Base-by-base conservation (phyloP, 2,797 vertebrate species). In the Spatula clypeata region DNA sequence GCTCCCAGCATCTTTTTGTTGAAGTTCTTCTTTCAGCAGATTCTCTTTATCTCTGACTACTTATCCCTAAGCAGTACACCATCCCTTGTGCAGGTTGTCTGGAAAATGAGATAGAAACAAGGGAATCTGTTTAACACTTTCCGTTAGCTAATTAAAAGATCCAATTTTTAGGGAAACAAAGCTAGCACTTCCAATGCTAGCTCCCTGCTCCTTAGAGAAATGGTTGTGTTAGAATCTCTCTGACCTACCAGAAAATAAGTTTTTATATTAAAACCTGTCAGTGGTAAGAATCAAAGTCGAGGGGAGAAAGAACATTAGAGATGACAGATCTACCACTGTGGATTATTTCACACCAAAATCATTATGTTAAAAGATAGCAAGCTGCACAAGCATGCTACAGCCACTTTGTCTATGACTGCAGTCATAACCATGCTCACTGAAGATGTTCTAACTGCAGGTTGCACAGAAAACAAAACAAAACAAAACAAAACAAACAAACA, bases 161-260 rank as follows among this genome's bases (percentile, higher is more conserved):
- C 9, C 0, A 5, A 0, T 1, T 31, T 73, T 60, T 6, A 0
- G 5, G 8, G 32, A 32, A 87, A 57, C 18, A 82, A 75, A 79
- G 2, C 3, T 44, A 49, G 7, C 4, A 23, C 32, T 72, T 88
- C 15, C 18, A 55, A 1, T n/a, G n/a, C n/a, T 4, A 71, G 62
- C 5, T 32, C 4, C 83, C 38, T 55, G 4, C 49, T 91, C 69
- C 54, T 86, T 19, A 64, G 47, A 84, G 11, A 77, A 71, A 15
- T 8, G 8, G 11, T 80, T 74, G 5, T 82, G 24, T 86, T 72
- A 54, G 6, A 5, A 17, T 36, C 44, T 34, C 13, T 79, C 12
- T 4, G 8, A 49, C 51, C 24, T 65, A 7, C 8, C 42, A 70
- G 26, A 61, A 72, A 79, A 4, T 57, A 6, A 51, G 0, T 61